Evolutionary conservation across 2,113 vertebrate species (phyloP), one percentile per base, ranked within the genome.

Genomic region (Cottus gobio): DNA sequence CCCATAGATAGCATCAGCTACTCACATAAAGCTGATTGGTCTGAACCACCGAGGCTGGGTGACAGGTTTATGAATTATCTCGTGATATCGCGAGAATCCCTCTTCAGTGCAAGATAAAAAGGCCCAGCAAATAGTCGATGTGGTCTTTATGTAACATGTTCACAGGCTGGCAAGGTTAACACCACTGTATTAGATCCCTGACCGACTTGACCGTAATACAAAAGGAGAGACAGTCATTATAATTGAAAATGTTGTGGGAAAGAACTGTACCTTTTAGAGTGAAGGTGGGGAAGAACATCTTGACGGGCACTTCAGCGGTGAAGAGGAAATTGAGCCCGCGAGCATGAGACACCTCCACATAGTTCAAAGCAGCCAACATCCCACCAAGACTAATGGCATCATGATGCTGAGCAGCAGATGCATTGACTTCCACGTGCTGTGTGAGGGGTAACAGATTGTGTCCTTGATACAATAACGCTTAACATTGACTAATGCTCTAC

Each of bases 271-370:
- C 24, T 22, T 22, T 68, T 50, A 62, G 44, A 57, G 68, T 3
- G 36, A 46, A 46, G 2, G 9, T 15, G 63, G 39, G 9, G 37
- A 44, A 16, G 50, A 7, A 36, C 57, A 39, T 63, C 56, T 60
- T 70, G 71, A 78, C 57, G 60, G 48, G 62, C 54, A 31, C 52
- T 61, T 79, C 15, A 60, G 71, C 10, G 4, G 39, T 24, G 18
- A 39, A 76, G 61, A 71, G 76, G 73, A 85, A 77, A 81, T 81
- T 83, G 83, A 58, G 75, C 22, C 50, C 1, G 13, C 44, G 34
- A 58, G 68, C 37, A 26, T 54, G 44, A 48, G 56, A 48, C 62
- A 3, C 39, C 44, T 42, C 12, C 13, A 11, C 76, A 52, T 9
- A 65, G 34, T 37, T 69, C 26, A 42, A 57, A 46, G 15, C 36